Percentiles rank a stretch among this genome's conserved stretches.
Evolutionary conservation across 2,113 vertebrate species (phyloP).

Genomic region (chimpanzee (Pan troglodytes)): NHGRI_mPanTro3-v2.1_pri NC_086015.1:196484001-196484500

Average conservation of each 20-base stretch:
- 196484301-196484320: not conserved
- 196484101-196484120: not conserved
- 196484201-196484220: not conserved
- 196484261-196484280: not conserved
- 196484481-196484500: not conserved
- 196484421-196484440: slow-evolving; percentile 38
- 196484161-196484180: not conserved
- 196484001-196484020: not conserved
- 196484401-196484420: not conserved
- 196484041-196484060: not conserved
- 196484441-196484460: not conserved
- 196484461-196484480: not conserved
- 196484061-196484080: not conserved
- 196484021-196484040: not conserved
- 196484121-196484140: not conserved
- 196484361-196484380: not conserved
- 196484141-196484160: not conserved
- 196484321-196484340: not conserved
- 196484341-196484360: not conserved
- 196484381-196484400: not conserved
- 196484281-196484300: not conserved
- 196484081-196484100: not conserved
- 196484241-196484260: not conserved
- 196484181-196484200: not conserved
- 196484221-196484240: not conserved